Base-by-base conservation (phyloP, 2,113 vertebrate genomes). In the Leptobrachium ailaonicum region DNA sequence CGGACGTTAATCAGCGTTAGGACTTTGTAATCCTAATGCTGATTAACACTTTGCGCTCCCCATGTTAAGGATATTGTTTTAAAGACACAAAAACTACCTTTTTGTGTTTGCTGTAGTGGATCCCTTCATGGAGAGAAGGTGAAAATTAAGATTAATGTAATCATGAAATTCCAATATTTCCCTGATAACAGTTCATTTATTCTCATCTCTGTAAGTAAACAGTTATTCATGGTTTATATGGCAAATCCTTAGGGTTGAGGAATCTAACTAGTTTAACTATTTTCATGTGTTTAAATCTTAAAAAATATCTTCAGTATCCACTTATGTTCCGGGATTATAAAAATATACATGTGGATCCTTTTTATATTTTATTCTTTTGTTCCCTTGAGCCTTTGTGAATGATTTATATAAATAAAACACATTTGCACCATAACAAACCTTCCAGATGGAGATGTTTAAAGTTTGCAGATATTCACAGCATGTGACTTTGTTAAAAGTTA, bases 361-460 rank as follows among this genome's bases (percentile, higher is more conserved):
- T 70, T 70, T 9, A 42, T 70, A 47, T 71, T 71, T 32, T 64
- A 13, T 71, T 47, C 45, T 47, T 32, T 71, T 71, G 68, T 71
- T 71, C 68, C 45, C 68, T 50, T 13, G 68, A 32, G 43, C n/a
- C 10, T 71, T 5, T 71, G 44, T 71, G 68, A 71, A 71, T 71
- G 43, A 70, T 70, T 70, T 70, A 70, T 45, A 50, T 79, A 79
- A 79, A 79, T 79, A 70, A 79, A 72, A 42, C 67, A 78, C 77
- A 64, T 71, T 79, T 40, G 7, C 63, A 79, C 63, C 60, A 71
- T 50, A 71, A 71, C 44, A 71, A 62, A 74, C 41, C 62, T 62
- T 79, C 13, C 58, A 54, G 68, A 64, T 66, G 70, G 60, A 79
- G 70, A 71, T 79, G 77, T 62, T 79, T 71, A 64, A 68, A 50